Percentiles rank a stretch among this genome's conserved stretches.
Evolutionary conservation across 2,113 vertebrate species (phyloP).

Genomic region (Leucoraja erinaceus): DNA sequence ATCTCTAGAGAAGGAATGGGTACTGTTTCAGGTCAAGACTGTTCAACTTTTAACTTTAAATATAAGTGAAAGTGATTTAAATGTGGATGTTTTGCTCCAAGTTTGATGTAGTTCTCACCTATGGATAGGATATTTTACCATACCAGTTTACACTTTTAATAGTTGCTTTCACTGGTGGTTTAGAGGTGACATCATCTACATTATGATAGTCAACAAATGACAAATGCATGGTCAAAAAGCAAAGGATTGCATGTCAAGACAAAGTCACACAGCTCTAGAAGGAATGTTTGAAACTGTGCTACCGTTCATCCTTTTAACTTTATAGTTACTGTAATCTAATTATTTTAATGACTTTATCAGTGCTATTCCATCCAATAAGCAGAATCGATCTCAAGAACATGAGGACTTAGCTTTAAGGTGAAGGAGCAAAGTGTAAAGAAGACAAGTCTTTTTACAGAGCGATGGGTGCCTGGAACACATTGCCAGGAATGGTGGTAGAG

Average conservation of each 20-base stretch:
- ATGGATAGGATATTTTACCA: not conserved
- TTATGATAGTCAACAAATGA: not conserved
- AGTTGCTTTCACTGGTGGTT: not conserved
- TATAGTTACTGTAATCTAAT: not conserved
- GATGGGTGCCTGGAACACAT: too few relatives aligned
- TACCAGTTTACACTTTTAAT: not conserved
- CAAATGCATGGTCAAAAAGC: not conserved
- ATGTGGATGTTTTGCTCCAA: not conserved
- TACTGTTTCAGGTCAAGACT: too few relatives aligned
- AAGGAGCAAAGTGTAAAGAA: too few relatives aligned
- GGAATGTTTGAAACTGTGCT: not conserved
- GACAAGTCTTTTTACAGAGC: too few relatives aligned
- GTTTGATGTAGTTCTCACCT: not conserved
- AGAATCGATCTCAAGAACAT: too few relatives aligned
- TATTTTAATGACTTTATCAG: not conserved
- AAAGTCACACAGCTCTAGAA: not conserved
- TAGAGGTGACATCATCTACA: not conserved
- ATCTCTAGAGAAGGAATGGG: too few relatives aligned
- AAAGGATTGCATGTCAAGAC: not conserved
- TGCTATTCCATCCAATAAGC: not conserved
- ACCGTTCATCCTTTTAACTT: not conserved
- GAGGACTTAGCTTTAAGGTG: too few relatives aligned
- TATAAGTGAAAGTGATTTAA: not conserved
- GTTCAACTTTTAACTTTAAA: not conserved
- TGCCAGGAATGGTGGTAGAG: too few relatives aligned